Evolutionary conservation across 1,140 invertebrate genomes (phyloP).

Genomic region (Piezodorus guildinii): DNA sequence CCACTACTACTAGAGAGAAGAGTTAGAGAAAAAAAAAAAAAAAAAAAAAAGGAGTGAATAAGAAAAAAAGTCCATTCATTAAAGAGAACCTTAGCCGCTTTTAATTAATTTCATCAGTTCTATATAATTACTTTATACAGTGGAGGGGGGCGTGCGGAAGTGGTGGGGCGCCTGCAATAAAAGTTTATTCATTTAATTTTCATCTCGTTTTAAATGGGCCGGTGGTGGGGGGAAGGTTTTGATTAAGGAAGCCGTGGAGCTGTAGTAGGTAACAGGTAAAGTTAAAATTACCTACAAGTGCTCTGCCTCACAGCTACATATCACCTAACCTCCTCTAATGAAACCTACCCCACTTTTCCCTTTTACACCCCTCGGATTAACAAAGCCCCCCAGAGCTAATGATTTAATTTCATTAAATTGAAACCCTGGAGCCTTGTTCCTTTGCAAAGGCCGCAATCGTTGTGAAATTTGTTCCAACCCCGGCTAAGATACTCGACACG

Average conservation of each 20-base stretch:
- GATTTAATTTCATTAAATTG: slow-evolving; percentile 16
- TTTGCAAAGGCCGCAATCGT: no score
- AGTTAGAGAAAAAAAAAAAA: no score
- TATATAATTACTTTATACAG: slow-evolving; percentile 15
- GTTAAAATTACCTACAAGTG: slow-evolving; percentile 16
- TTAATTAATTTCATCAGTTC: slow-evolving; percentile 16
- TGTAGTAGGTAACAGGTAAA: slow-evolving; percentile 13
- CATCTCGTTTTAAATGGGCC: slow-evolving; percentile 16
- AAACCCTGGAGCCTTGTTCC: slow-evolving; percentile 10
- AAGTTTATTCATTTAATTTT: slow-evolving; percentile 17
- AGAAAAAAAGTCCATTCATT: slow-evolving; percentile 10
- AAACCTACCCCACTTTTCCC: slow-evolving; percentile 12
- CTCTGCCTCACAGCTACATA: slow-evolving; percentile 8
- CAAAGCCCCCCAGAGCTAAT: slow-evolving; percentile 9
- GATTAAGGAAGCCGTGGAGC: slow-evolving; percentile 11
- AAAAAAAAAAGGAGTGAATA: no score
- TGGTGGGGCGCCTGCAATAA: neutral
- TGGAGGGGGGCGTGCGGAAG: neutral
- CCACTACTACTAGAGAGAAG: no score
- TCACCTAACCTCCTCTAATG: slow-evolving; percentile 15
- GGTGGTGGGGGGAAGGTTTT: slow-evolving; percentile 1
- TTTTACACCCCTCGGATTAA: slow-evolving; percentile 10
- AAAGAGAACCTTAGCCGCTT: slow-evolving; percentile 6
- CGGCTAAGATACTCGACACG: no score
- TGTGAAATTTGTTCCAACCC: no score